phyloP scores from a whole-genome alignment of 2,888 invertebrate species.

The Lymantria dispar region DNA sequence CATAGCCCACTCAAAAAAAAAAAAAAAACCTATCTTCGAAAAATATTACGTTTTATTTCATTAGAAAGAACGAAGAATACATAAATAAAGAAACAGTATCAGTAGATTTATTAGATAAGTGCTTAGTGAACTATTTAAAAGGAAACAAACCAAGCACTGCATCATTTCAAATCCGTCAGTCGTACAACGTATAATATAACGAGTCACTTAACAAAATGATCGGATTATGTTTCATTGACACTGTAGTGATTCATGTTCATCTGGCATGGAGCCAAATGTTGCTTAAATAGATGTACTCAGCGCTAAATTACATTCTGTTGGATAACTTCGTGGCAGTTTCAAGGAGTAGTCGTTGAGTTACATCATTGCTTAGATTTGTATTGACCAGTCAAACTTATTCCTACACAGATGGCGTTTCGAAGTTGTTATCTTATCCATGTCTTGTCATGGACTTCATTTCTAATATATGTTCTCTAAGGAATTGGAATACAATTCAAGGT shows the following conservation, averaged over 20 bases:
- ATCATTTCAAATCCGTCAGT: slow-evolving; percentile 31
- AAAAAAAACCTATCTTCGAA: too few relatives aligned
- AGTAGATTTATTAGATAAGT: neutral
- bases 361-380: neutral
- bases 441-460: too few relatives aligned
- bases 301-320: slow-evolving; percentile 25
- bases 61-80: too few relatives aligned
- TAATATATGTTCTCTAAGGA: too few relatives aligned
- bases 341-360: slow-evolving; percentile 1
- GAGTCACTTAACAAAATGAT: slow-evolving; percentile 51
- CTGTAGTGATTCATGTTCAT: slow-evolving; percentile 50
- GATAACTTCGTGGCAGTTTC: slow-evolving; percentile 14
- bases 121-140: neutral
- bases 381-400: neutral
- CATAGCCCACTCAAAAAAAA: too few relatives aligned
- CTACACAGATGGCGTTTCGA: too few relatives aligned
- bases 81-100: too few relatives aligned
- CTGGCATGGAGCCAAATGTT: slow-evolving; percentile 48
- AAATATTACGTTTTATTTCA: too few relatives aligned
- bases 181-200: slow-evolving; percentile 39
- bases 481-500: too few relatives aligned
- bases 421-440: too few relatives aligned
- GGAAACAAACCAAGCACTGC: slow-evolving; percentile 14
- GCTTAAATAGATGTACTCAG: slow-evolving; percentile 34
- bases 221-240: slow-evolving; percentile 60